Base-by-base conservation (phyloP, 2,113 vertebrate genomes). In the Scomber scombrus region DNA sequence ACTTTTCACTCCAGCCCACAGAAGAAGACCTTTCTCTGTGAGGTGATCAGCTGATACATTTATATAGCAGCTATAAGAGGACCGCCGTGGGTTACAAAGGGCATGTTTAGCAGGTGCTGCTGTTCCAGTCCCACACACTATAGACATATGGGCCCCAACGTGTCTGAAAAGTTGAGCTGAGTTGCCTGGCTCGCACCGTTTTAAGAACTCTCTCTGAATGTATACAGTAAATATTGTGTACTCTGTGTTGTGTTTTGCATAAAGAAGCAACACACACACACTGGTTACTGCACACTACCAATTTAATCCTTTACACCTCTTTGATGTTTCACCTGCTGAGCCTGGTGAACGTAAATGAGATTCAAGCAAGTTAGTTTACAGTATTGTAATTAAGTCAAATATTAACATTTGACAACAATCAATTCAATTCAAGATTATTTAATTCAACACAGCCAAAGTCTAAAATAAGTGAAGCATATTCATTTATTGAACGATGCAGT, bases 1-100 rank as follows among this genome's bases (percentile, higher is more conserved):
- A 66, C 34, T 75, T 26, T 7, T 51, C 23, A 29, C n/a, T 63
- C 23, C 15, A 10, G 56, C 49, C 55, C 57, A 23, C 47, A 47
- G 54, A 47, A 72, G 23, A 65, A 56, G 34, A 8, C 23, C 23
- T 49, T 58, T 55, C 45, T 82, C 50, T 68, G 49, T 67, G 71
- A 82, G 62, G 67, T 76, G 66, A 90, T 75, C 81, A 71, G 45
- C 63, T 71, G 47, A 68, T 55, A 51, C 8, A 26, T 60, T 58
- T 40, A 40, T 40, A 63, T 62, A 78, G 58, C 57, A 19, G 51
- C 51, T 58, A n/a, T 50, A 63, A 45, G 16, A 68, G 69, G 65
- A 60, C 69, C 64, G 63, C 51, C 31, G 75, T 46, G 57, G 68
- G 64, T 85, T 69, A 78, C 56, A 60, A 47, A 58, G 61, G 18